Evolutionary conservation across 2,797 vertebrate genomes (phyloP).

Genomic region (Threskiornis aethiopicus): DNA sequence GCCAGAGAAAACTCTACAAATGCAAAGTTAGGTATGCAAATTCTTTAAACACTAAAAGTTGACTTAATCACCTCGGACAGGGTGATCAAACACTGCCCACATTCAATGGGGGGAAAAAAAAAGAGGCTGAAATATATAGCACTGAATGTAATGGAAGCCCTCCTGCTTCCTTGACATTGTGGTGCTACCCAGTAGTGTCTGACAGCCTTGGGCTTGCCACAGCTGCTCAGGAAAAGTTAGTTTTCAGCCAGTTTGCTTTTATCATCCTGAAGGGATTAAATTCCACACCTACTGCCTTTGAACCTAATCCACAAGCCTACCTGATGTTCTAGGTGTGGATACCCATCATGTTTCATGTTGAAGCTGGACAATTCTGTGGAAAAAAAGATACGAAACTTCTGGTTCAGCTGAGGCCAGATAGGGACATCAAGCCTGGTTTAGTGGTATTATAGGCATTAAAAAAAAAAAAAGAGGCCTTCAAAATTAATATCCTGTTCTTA

Average conservation of each 20-base stretch:
- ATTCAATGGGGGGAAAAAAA: neutral
- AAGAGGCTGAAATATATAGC: neutral
- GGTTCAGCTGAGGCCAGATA: neutral
- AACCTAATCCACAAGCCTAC: neutral
- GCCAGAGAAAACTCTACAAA: neutral
- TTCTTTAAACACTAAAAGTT: neutral
- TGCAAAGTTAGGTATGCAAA: neutral
- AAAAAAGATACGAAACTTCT: neutral
- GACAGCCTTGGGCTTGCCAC: neutral
- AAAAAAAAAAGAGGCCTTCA: neutral
- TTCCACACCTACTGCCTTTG: neutral
- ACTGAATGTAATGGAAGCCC: neutral
- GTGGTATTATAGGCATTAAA: neutral
- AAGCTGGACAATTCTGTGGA: neutral
- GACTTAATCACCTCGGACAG: neutral
- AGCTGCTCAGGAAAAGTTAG: neutral
- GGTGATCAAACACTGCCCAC: neutral
- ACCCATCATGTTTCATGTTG: neutral
- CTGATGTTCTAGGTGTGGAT: neutral
- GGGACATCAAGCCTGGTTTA: neutral
- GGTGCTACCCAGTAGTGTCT: neutral
- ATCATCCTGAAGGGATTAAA: neutral
- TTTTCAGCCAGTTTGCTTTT: neutral
- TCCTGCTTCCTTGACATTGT: neutral
- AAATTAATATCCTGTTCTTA: neutral